A percentile compares a stretch with the other conserved stretches of the same genome.
Evolutionary conservation across 2,797 vertebrate species (phyloP).

Genomic region (Acipenser oxyrinchus): DNA sequence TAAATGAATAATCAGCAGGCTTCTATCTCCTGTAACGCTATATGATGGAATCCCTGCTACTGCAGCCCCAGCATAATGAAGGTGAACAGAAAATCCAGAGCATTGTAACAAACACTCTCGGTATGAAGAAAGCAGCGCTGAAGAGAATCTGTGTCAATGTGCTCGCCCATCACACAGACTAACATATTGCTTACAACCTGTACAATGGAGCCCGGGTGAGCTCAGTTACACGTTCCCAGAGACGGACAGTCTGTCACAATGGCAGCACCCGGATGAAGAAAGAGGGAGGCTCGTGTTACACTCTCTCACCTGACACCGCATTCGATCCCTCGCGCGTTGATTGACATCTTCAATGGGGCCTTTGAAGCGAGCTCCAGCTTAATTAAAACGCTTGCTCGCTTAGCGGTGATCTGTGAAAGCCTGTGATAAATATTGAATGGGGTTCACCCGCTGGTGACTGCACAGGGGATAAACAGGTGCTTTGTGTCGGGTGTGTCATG

Average conservation of each 20-base stretch:
- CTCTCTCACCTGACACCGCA: slow-evolving; percentile 87
- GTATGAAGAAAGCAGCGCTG: slow-evolving; percentile 67
- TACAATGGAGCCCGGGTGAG: slow-evolving; percentile 68
- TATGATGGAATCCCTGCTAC: slow-evolving; percentile 59
- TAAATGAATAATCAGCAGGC: too few relatives aligned
- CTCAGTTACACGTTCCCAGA: slow-evolving; percentile 69
- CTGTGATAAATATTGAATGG: slow-evolving; percentile 99
- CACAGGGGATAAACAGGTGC: slow-evolving; percentile 90
- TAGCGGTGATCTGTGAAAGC: slow-evolving; percentile 99
- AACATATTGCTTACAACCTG: slow-evolving; percentile 78
- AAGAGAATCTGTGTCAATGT: slow-evolving; percentile 71
- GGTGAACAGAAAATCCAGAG: slow-evolving; percentile 71
- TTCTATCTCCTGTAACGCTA: slow-evolving; percentile 22
- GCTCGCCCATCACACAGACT: slow-evolving; percentile 61
- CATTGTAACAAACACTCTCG: slow-evolving; percentile 69
- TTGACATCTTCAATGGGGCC: slow-evolving; percentile 95
- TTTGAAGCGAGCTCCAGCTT: slow-evolving; percentile 99
- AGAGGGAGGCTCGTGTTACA: slow-evolving; percentile 84
- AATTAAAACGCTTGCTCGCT: slow-evolving; percentile 99
- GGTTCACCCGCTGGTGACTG: slow-evolving; percentile 98
- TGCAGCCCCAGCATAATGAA: slow-evolving; percentile 23
- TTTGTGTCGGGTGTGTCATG: slow-evolving; percentile 74
- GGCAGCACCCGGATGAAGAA: slow-evolving; percentile 66
- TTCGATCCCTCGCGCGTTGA: slow-evolving; percentile 83
- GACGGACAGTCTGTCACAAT: slow-evolving; percentile 74